Conservation (phyloP, 2,888 invertebrate genomes). For the Sarcophaga subvicina region DNA sequence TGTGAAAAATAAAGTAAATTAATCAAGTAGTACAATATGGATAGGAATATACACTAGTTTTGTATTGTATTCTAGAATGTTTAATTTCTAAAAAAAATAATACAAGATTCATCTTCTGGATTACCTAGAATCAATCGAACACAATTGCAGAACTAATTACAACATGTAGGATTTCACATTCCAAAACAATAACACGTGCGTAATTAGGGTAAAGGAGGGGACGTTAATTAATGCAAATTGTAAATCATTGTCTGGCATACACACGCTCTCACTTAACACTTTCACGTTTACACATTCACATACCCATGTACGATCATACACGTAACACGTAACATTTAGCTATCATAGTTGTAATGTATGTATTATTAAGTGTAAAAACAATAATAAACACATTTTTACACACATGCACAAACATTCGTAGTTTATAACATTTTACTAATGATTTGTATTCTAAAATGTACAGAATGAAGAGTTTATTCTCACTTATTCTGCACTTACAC, state of each 20-base stretch:
- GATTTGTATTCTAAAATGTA: slow-evolving; percentile 37
- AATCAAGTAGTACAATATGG: background rate
- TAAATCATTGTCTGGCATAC: slow-evolving; percentile 55
- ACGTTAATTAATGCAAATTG: slow-evolving; percentile 73
- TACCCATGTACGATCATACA: background rate
- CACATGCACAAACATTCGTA: background rate
- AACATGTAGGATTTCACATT: slow-evolving; percentile 46
- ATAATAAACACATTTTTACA: background rate
- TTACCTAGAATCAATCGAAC: slow-evolving; percentile 1
- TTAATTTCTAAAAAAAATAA: too few species aligned
- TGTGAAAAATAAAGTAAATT: too few species aligned
- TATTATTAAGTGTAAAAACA: background rate
- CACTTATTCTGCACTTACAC: background rate
- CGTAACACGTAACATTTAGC: slow-evolving; percentile 19
- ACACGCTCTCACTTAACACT: slow-evolving; percentile 1
- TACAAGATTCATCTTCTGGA: background rate
- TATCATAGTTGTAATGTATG: background rate
- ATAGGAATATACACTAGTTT: background rate
- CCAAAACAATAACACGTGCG: slow-evolving; percentile 62
- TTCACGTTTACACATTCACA: slow-evolving; percentile 13
- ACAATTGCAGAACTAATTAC: slow-evolving; percentile 66
- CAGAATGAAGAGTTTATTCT: background rate
- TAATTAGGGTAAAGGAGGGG: slow-evolving; percentile 64
- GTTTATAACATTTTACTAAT: slow-evolving; percentile 44
- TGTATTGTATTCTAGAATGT: background rate